Conservation (phyloP, 2,888 invertebrate species). For the Caenorhabditis japonica region DNA sequence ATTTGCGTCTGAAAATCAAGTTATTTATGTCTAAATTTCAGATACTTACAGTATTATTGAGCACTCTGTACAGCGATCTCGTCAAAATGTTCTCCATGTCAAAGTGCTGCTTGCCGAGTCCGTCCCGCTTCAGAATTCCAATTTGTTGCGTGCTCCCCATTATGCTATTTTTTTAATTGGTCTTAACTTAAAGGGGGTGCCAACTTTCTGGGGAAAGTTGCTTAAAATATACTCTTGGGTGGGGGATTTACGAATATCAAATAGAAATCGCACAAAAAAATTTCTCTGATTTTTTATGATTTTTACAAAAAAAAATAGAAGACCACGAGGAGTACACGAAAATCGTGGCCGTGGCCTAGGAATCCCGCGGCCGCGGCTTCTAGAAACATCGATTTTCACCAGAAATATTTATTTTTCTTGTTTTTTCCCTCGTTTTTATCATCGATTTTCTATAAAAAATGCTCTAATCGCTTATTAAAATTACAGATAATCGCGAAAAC, state of each 20-base stretch:
- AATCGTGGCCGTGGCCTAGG: no score
- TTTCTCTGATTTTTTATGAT: no score
- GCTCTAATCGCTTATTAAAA: no score
- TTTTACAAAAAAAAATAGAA: background rate
- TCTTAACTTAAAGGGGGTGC: no score
- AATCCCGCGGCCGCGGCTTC: no score
- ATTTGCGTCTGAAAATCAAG: conserved; percentile 13
- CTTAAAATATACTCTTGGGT: background rate
- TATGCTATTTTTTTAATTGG: background rate
- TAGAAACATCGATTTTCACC: no score
- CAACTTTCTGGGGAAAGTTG: no score
- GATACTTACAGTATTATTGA: conserved; percentile 26
- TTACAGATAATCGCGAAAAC: no score
- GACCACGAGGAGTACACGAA: background rate
- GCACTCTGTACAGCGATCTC: conserved; percentile 45
- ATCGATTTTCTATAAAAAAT: no score
- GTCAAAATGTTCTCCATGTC: conserved; percentile 53
- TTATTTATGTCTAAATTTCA: background rate
- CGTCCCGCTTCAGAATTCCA: conserved; percentile 25
- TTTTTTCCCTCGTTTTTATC: no score
- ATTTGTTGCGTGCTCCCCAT: conserved; percentile 35
- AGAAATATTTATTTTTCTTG: no score
- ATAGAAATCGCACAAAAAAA: no score
- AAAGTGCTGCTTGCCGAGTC: conserved; percentile 35
- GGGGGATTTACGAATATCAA: background rate